Conservation (phyloP, 2,888 invertebrate species). For the Phania funesta region DNA sequence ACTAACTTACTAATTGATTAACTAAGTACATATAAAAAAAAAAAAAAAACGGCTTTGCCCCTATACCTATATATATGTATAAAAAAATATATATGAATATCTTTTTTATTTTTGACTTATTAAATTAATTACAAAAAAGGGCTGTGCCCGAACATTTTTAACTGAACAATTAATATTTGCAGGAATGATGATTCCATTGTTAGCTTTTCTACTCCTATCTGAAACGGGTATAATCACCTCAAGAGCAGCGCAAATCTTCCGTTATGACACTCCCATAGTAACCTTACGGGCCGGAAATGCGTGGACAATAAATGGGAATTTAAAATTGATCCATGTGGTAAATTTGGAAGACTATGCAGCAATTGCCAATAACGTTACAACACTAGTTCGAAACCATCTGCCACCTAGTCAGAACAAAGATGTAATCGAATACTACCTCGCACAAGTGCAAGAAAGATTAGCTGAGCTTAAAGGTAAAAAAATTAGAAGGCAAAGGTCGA, state of each 20-base stretch:
- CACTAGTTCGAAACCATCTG: neutral
- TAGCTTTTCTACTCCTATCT: too few species aligned
- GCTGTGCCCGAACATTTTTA: neutral
- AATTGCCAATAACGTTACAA: neutral
- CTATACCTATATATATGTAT: too few species aligned
- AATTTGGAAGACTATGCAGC: neutral
- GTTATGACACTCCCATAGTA: neutral
- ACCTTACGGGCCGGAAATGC: neutral
- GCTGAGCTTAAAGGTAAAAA: too few species aligned
- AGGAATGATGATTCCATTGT: too few species aligned
- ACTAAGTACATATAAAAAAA: too few species aligned
- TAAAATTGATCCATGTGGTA: neutral
- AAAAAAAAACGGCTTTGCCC: too few species aligned
- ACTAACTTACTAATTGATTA: too few species aligned
- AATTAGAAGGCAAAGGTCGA: neutral
- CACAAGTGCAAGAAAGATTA: too few species aligned
- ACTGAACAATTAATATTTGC: neutral
- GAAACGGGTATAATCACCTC: neutral
- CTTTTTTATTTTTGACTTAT: too few species aligned
- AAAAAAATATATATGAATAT: too few species aligned
- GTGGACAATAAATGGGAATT: neutral
- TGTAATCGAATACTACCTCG: constrained; percentile 9
- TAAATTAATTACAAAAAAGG: too few species aligned
- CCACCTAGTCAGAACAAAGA: neutral
- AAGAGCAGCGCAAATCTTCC: neutral